Evolutionary conservation across 2,797 vertebrate species (phyloP).

Genomic region (Mycteria americana): DNA sequence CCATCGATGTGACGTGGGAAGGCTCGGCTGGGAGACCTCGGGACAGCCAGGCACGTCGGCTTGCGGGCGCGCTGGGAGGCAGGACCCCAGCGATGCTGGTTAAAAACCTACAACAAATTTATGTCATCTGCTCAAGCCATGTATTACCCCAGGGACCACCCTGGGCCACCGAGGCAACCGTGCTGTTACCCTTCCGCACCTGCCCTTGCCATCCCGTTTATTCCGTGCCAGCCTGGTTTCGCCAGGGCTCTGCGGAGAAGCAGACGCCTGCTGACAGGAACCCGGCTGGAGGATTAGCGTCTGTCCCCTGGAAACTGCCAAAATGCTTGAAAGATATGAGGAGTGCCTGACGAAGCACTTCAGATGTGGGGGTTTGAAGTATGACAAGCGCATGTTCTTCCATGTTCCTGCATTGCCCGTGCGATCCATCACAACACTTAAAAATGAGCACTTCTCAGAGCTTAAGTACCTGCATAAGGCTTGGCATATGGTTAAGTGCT

Average conservation of each 20-base stretch:
- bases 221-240: not conserved
- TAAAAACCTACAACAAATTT: not conserved
- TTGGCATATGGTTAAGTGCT: not conserved
- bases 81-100: not conserved
- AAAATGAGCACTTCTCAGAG: not conserved
- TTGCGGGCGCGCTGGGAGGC: not conserved
- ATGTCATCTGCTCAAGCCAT: not conserved
- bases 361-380: not conserved
- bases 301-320: not conserved
- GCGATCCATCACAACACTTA: not conserved
- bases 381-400: fast-evolving
- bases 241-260: fast-evolving
- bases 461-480: not conserved
- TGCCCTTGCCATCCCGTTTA: not conserved
- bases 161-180: fast-evolving
- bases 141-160: not conserved
- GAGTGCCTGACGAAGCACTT: not conserved
- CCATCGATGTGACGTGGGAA: not conserved
- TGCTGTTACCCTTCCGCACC: not conserved
- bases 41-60: not conserved
- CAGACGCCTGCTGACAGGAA: fast-evolving
- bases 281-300: fast-evolving
- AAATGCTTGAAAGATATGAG: not conserved
- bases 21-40: not conserved
- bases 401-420: fast-evolving